Evolutionary conservation across 1,140 invertebrate species (phyloP), one percentile per base, ranked within the genome.

Genomic region (Polypedilum pembai): DNA sequence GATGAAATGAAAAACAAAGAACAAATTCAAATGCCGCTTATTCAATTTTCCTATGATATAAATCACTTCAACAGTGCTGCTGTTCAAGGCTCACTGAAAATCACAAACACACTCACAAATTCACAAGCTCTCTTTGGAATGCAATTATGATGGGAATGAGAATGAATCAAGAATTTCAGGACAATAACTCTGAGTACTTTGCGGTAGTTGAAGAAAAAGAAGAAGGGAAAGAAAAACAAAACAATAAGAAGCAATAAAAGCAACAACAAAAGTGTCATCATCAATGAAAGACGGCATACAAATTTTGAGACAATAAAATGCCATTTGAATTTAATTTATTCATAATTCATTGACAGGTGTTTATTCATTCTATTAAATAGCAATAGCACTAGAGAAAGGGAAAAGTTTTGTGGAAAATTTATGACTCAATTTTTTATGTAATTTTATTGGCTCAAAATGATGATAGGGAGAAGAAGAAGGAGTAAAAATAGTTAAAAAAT

Each of bases 291-390:
- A 18, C 17, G 18, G 24, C 24, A 33, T 33, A 33, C 24, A 33
- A 33, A 33, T 1, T 33, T 33, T n/a, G 63, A 20, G 18, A 69
- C 65, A 69, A 69, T 69, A 69, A 69, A 69, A 69, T 69, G 65
- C 65, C 65, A 20, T 69, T 69, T 69, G 65, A 69, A 69, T 69
- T 69, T 69, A 69, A 69, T 69, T 69, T 69, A 69, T 69, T 69
- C 65, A 69, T 69, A 69, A 69, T 69, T 69, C 65, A 69, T 69
- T 69, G 65, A 69, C 65, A 69, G 65, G 65, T 69, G 65, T 69
- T 69, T 69, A 69, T 69, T 69, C 65, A 69, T 69, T 7, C 65
- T 21, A 69, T 69, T 69, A 20, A 21, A 69, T 69, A 20, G 65
- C 65, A 18, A 21, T 69, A 20, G 65, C 65, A 18, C 8, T 69